phyloP scores from a whole-genome alignment of 2,113 vertebrate genomes.

The Halcyon senegalensis region DNA sequence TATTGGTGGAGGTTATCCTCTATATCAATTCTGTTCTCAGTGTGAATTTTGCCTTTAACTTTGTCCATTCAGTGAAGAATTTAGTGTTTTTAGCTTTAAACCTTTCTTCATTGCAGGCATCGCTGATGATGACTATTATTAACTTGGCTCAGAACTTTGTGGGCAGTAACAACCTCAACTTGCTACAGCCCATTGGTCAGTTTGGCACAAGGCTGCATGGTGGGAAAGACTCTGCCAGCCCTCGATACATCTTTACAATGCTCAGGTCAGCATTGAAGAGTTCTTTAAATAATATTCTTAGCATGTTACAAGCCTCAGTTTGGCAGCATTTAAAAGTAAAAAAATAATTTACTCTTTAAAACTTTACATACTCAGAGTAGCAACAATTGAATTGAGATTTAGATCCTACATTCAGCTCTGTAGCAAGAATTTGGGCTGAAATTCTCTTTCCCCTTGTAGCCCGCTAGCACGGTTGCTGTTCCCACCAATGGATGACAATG shows the following conservation, averaged over 20 bases:
- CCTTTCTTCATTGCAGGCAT: constrained; percentile 73
- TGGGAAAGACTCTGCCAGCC: constrained; percentile 97
- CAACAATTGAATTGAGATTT: not conserved
- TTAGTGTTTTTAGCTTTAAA: not conserved
- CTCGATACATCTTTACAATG: constrained; percentile 99
- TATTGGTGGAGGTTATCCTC: not conserved
- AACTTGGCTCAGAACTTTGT: constrained; percentile 97
- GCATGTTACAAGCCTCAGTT: not conserved
- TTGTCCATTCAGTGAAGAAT: not conserved
- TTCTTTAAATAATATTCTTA: not conserved
- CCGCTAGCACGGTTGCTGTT: constrained; percentile 88
- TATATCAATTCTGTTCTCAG: not conserved
- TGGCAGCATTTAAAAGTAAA: not conserved
- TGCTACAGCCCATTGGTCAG: constrained; percentile 94
- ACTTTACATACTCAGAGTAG: not conserved
- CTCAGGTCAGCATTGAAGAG: constrained; percentile 83
- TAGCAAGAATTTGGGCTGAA: not conserved
- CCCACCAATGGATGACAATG: constrained; percentile 87
- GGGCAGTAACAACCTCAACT: constrained; percentile 97
- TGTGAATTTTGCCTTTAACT: not conserved
- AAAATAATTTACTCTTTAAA: not conserved
- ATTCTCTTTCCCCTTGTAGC: constrained; percentile 68
- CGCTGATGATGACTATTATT: constrained; percentile 97
- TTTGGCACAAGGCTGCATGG: constrained; percentile 96
- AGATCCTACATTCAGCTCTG: not conserved